Conservation (phyloP, 2,113 vertebrate species). For the Micromys minutus region DNA sequence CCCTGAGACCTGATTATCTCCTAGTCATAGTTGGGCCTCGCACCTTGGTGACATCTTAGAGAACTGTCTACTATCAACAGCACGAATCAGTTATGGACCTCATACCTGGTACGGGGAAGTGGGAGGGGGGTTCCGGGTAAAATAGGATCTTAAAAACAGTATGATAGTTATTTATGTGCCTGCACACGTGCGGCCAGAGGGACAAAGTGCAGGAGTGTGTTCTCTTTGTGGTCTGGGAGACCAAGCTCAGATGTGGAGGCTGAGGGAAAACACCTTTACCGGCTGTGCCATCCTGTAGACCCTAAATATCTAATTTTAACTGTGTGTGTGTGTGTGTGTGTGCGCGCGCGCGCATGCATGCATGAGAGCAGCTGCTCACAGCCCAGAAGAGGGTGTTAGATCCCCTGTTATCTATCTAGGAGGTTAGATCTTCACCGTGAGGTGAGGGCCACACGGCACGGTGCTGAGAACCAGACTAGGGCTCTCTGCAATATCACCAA, state of each 20-base stretch:
- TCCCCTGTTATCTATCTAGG: too few species aligned
- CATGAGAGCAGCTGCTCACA: background rate
- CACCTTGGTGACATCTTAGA: background rate
- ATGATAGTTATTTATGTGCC: background rate
- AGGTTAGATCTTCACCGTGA: too few species aligned
- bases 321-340: background rate
- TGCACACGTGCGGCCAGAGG: background rate
- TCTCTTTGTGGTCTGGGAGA: background rate
- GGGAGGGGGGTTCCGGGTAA: background rate
- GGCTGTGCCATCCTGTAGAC: background rate
- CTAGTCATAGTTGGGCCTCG: background rate
- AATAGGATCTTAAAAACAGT: background rate
- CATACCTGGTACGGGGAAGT: accelerated
- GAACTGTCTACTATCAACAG: background rate
- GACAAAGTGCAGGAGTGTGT: background rate
- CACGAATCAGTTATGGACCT: background rate
- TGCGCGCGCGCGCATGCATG: background rate
- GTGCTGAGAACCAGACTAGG: background rate
- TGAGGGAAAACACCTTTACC: background rate
- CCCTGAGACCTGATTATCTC: background rate
- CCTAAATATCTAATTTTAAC: background rate
- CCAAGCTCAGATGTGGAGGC: too few species aligned
- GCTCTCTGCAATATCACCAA: background rate
- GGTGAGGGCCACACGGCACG: background rate
- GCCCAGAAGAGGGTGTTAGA: background rate